phyloP scores from a whole-genome alignment of 2,888 invertebrate species.

The Arctia plantaginis region DNA sequence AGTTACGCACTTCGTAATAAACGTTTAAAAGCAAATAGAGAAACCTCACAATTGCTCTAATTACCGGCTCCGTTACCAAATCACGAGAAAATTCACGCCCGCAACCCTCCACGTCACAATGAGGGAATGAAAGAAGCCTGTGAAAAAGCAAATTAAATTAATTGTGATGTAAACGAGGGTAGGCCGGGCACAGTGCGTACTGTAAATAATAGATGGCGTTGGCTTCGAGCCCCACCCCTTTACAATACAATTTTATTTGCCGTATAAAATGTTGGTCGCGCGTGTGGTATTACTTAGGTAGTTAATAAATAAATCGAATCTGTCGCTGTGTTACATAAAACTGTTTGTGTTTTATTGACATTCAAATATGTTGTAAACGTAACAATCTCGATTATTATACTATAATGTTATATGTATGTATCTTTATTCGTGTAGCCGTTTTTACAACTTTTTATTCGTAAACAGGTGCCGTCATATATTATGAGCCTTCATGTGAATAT shows the following conservation, averaged over 20 bases:
- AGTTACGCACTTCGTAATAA: constrained; percentile 72
- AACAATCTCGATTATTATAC: constrained; percentile 18
- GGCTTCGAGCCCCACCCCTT: constrained; percentile 70
- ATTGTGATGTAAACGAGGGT: constrained; percentile 85
- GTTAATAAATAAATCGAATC: constrained; percentile 62
- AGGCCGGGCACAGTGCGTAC: constrained; percentile 70
- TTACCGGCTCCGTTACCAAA: constrained; percentile 83
- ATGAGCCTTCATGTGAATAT: not conserved
- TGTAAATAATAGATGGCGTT: constrained; percentile 80
- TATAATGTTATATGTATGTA: not conserved
- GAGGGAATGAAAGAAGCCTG: constrained; percentile 83
- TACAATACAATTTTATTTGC: constrained; percentile 69
- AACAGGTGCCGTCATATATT: not conserved
- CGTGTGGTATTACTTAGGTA: constrained; percentile 54
- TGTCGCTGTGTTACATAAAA: constrained; percentile 54
- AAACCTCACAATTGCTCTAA: constrained; percentile 83
- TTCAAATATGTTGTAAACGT: constrained; percentile 44
- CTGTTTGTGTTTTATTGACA: constrained; percentile 49
- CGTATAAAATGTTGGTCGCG: constrained; percentile 55
- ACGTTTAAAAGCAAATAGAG: constrained; percentile 81
- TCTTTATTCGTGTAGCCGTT: not conserved
- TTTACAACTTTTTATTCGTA: constrained; percentile 3
- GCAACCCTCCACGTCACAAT: constrained; percentile 79
- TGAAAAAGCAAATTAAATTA: constrained; percentile 86
- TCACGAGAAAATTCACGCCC: constrained; percentile 84